Evolutionary conservation across 37 sponge, comb jelly and placozoan species (phyloP), one percentile per base, ranked within the genome.

Genomic region (Tethya wilhelma): DNA sequence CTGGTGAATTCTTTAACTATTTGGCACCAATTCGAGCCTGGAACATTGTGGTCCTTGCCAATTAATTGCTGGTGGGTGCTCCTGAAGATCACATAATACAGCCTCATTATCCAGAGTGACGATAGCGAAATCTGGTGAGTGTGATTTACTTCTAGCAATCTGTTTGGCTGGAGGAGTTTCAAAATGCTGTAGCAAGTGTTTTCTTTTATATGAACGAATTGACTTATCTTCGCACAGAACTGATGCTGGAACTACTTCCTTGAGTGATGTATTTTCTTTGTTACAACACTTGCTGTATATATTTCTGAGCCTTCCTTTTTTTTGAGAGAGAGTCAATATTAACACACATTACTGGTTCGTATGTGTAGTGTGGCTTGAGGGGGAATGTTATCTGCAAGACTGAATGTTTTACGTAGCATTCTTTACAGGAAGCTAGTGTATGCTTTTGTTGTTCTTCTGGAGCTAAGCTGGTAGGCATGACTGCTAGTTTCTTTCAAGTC

Each of bases 41-140:
- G 69, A 33, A 79, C 42, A 49, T n/a, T 57, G 49, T 79, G 80
- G 26, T 79, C 69, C 39, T 40, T 39, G 32, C 75, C 75, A 72
- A 9, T 72, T 72, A 9, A 72, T 72, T 17, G 55, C 73, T 9
- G 12, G 49, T 37, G 63, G 63, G 22, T 25, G 63, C 25, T 12
- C 7, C 22, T 23, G 63, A 60, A 60, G 63, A 26, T 60, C 63
- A 7, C 28, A 25, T 44, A 71, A 22, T 8, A 71, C 71, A 44
- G 17, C 44, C 49, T 44, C 71, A 20, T 71, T 71, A 49, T 71
- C 71, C 68, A 37, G 34, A 8, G 9, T 11, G 39, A 71, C 71
- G 5, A 4, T 71, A n/a, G 41, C 71, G 44, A 71, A 71, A 32
- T 71, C 44, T 44, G 71, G 71, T 30, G 71, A 71, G 71, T 71